Evolutionary conservation across 2,113 vertebrate species (phyloP).

Genomic region (Ovibos moschatus): DNA sequence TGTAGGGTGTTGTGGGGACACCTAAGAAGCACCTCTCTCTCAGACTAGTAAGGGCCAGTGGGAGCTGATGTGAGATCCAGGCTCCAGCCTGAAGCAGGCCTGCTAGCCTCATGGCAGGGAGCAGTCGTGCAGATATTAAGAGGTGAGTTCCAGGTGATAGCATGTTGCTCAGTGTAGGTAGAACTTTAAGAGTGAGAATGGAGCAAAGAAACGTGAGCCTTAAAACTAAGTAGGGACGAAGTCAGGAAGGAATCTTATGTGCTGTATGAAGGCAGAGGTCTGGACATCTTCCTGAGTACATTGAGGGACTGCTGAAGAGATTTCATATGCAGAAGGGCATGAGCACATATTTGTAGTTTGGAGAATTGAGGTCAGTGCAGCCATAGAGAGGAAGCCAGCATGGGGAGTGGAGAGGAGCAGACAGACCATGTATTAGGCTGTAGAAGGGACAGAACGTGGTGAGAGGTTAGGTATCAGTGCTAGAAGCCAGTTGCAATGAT

Average conservation of each 20-base stretch:
- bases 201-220: background rate
- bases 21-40: background rate
- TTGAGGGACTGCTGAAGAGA: background rate
- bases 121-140: background rate
- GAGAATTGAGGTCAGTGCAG: background rate
- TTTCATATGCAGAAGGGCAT: background rate
- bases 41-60: background rate
- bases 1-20: background rate
- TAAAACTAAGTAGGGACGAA: background rate
- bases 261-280: background rate
- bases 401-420: background rate
- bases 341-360: background rate
- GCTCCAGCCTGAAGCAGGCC: background rate
- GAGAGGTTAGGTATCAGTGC: background rate
- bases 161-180: background rate
- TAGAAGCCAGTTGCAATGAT: background rate
- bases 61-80: background rate
- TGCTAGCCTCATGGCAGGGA: background rate
- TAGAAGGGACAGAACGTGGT: background rate
- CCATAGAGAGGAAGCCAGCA: background rate
- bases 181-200: background rate
- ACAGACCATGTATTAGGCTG: background rate
- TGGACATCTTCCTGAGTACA: background rate
- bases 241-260: background rate
- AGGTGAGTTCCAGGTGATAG: background rate